Base-by-base conservation (phyloP, 2,888 invertebrate species). In the Drosophila kuntzei region DNA sequence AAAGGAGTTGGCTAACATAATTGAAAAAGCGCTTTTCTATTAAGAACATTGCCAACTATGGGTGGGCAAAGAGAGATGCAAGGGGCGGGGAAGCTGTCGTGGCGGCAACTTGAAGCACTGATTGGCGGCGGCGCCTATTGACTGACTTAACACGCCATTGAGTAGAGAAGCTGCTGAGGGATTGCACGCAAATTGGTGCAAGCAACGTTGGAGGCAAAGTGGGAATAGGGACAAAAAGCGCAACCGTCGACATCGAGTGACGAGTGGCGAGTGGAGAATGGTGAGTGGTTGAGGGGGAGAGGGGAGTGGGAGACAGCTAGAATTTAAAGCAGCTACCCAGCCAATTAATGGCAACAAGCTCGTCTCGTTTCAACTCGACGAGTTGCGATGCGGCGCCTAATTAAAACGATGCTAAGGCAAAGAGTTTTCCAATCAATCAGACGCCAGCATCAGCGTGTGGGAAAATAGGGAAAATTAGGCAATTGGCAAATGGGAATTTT, bases 81-180 rank as follows among this genome's bases (percentile, higher is more conserved):
- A 20, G 14, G 29, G 41, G 46, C 39, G 6, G 36, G 12, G 20
- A 22, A 16, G 39, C 58, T 76, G 61, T 34, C 34, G 32, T 49
- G 44, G 65, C 76, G 55, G 70, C 81, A 80, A 68, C 74, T 76
- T 85, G 84, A 72, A 80, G 81, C 77, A 79, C 87, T 79, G 87
- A 86, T 86, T 83, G 88, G 89, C 89, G 83, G 83, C 84, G 89
- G 79, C 79, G 89, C 81, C 85, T 85, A 85, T 85, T 85, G 85
- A 85, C 85, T 89, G 85, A 85, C 89, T 85, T 85, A 85, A 85
- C 85, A 87, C 87, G 87, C 87, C 79, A 89, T 89, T 87, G 84
- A 88, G 81, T 75, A 69, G 71, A 68, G 65, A 54, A 81, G 67
- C 73, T 53, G 65, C 62, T 2, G n/a, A 8, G 25, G 32, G 27